Conservation (phyloP, 2,113 vertebrate genomes). For the Tauraco erythrolophus region DNA sequence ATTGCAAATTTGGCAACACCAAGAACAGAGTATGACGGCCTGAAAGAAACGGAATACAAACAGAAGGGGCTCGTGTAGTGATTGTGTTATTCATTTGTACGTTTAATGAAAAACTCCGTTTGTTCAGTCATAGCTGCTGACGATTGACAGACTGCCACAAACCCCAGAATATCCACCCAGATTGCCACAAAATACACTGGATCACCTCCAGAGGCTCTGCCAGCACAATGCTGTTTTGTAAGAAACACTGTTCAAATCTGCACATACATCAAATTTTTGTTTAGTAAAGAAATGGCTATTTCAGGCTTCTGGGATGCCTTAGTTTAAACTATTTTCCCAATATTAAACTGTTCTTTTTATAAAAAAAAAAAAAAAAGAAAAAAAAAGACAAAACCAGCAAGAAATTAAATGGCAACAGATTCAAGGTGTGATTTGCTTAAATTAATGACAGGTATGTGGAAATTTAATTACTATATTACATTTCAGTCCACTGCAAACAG, state of each 20-base stretch:
- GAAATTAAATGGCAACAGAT: background rate
- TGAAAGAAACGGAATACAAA: background rate
- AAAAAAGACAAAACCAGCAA: background rate
- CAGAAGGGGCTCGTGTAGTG: background rate
- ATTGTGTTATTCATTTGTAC: background rate
- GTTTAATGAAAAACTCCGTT: slow-evolving; percentile 46
- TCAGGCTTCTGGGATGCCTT: background rate
- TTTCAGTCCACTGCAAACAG: slow-evolving; percentile 23
- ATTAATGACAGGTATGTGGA: background rate
- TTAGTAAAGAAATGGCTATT: background rate
- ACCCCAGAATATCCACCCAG: background rate
- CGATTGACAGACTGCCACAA: background rate
- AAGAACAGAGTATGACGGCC: background rate
- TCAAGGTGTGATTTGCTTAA: slow-evolving; percentile 16
- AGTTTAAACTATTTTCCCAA: background rate
- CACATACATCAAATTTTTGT: background rate
- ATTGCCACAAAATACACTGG: background rate
- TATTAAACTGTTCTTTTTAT: background rate
- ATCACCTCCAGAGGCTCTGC: background rate
- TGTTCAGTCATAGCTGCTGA: slow-evolving; percentile 12
- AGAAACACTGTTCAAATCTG: background rate
- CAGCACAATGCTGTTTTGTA: background rate
- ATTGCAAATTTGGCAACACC: background rate
- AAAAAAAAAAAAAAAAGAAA: background rate
- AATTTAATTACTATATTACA: slow-evolving; percentile 1